Conservation (phyloP, 2,888 invertebrate species). For the Cantharis lateralis region DNA sequence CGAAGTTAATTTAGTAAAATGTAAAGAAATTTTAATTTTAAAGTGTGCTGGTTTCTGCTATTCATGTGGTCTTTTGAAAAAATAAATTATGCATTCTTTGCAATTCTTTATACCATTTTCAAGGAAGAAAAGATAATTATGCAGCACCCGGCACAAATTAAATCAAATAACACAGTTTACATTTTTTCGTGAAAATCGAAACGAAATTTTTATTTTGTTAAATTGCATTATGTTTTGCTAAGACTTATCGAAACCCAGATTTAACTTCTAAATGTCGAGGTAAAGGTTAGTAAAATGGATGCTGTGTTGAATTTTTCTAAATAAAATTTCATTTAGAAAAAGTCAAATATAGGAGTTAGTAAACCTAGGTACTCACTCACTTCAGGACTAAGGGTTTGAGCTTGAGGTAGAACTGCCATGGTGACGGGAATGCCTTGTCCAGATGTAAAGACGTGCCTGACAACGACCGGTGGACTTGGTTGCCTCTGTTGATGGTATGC, state of each 20-base stretch:
- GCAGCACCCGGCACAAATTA: no score
- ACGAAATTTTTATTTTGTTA: background rate
- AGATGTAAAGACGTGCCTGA: slow-evolving; percentile 64
- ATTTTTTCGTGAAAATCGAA: no score
- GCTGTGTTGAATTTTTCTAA: background rate
- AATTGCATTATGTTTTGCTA: background rate
- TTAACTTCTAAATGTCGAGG: background rate
- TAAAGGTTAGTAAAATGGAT: background rate
- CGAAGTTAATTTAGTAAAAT: background rate
- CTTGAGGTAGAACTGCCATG: slow-evolving; percentile 60
- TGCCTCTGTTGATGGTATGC: slow-evolving; percentile 61
- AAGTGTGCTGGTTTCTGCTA: background rate
- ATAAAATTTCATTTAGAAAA: background rate
- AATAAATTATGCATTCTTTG: no score
- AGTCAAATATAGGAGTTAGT: background rate
- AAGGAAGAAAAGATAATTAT: no score
- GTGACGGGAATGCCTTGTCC: slow-evolving; percentile 63
- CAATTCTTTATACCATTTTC: no score
- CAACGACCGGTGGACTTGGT: slow-evolving; percentile 66
- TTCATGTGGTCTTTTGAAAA: no score
- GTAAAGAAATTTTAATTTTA: background rate
- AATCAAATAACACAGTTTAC: no score
- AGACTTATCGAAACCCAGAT: background rate
- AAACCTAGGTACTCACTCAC: slow-evolving; percentile 47
- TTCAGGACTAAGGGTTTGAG: slow-evolving; percentile 54